Base-by-base conservation (phyloP, 2,797 vertebrate genomes). In the Anniella stebbinsi region DNA sequence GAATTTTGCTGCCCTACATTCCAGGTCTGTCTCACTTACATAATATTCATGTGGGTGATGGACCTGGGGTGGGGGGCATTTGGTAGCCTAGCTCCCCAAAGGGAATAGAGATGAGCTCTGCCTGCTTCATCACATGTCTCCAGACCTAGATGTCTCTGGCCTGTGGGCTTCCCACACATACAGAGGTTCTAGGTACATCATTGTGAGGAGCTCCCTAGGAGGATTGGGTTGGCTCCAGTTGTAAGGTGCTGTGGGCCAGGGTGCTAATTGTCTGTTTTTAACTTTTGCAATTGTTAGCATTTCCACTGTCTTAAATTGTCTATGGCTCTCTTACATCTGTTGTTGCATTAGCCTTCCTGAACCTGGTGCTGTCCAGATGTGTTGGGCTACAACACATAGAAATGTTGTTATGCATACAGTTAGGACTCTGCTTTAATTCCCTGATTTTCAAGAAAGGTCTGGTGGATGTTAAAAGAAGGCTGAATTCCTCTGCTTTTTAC, bases 1-100 rank as follows among this genome's bases (percentile, higher is more conserved):
- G 48, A 83, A 82, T 87, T 78, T 57, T 87, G 78, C 69, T 90
- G 45, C 63, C 33, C 80, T 67, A 54, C 78, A 45, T 87, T 87
- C 73, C 82, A 41, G 28, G n/a, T 48, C 69, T 48, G 2, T 21
- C 41, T 73, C 41, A 2, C 38, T 73, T n/a, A 63, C 12, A 23
- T 57, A 13, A 63, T 83, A 57, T 51, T 70, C 75, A 73, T 48
- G 30, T 45, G 48, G 48, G 1, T 28, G 38, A 17, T 33, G 25
- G 28, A 38, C 57, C 18, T 75, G 7, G 33, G 54, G 60, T 18
- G 5, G 21, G 18, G 77, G 45, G 15, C 66, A 51, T 78, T 78
- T 51, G 10, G 8, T 77, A 78, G 21, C 28, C 28, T 89, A 67
- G 18, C 18, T 41, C 57, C 45, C 36, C 36, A 82, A 10, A 3